These are phyloP conservation scores for Caenorhabditis auriculariae DNA, from an alignment of 2,888 invertebrate species.

Conservation along the genomic window DNA sequence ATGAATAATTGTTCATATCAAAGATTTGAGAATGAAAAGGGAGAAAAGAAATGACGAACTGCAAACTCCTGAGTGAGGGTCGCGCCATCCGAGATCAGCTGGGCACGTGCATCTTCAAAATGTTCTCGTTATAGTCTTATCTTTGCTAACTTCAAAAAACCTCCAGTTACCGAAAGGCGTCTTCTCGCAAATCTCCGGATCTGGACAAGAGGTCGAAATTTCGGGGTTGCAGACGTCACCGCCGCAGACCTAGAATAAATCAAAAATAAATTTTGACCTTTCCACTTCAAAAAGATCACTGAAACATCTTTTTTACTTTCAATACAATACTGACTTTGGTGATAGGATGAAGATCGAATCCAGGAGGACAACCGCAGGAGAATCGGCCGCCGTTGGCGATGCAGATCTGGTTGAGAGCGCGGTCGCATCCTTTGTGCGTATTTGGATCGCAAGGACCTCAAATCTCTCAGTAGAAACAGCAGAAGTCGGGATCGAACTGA, in stretches of 20 bases:
- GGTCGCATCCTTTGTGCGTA: conserved; percentile 51
- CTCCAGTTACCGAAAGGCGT: conserved; percentile 59
- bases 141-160: too few relatives aligned
- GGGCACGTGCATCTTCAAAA: conserved; percentile 60
- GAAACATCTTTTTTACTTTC: neutral
- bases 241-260: conserved; percentile 52
- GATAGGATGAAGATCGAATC: conserved; percentile 56
- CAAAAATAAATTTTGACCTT: too few relatives aligned
- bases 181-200: conserved; percentile 57
- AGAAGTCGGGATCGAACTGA: neutral
- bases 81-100: conserved; percentile 44
- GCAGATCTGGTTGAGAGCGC: conserved; percentile 54
- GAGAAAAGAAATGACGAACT: conserved; percentile 20
- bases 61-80: conserved; percentile 45
- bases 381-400: conserved; percentile 32
- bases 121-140: too few relatives aligned
- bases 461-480: too few relatives aligned
- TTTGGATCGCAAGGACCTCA: conserved; percentile 52
- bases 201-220: conserved; percentile 53
- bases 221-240: conserved; percentile 58
- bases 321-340: conserved; percentile 28
- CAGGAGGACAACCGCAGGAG: conserved; percentile 51
- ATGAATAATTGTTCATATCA: neutral
- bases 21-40: conserved; percentile 3
- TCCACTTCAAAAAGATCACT: too few relatives aligned